Percentiles rank a stretch among this genome's conserved stretches.
Evolutionary conservation across 2,113 vertebrate genomes (phyloP).

Genomic region (Lophochroa leadbeateri): DNA sequence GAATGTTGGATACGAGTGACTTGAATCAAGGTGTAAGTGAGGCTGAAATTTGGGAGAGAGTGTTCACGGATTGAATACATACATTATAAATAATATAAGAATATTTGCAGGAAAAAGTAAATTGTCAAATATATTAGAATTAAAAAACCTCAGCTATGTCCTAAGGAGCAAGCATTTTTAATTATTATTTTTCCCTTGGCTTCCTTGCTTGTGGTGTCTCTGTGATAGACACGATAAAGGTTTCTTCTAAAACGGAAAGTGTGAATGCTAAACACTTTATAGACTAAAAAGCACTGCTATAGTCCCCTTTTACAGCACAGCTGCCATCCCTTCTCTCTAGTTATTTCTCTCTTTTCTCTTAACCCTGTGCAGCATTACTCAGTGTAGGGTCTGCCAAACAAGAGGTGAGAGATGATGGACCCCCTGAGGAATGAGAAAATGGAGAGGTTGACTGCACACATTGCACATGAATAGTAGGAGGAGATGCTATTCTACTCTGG

Average conservation of each 20-base stretch:
- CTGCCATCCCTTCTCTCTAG: slow-evolving; percentile 13
- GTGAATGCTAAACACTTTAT: slow-evolving; percentile 12
- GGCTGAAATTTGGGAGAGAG: neutral
- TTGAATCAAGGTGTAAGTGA: neutral
- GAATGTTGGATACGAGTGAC: neutral
- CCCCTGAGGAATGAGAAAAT: slow-evolving; percentile 69
- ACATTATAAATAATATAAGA: neutral
- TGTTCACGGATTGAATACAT: neutral
- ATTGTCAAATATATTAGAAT: neutral
- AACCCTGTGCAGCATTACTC: slow-evolving; percentile 45
- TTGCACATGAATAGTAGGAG: slow-evolving; percentile 56
- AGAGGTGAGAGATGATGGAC: slow-evolving; percentile 70
- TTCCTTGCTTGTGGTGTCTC: slow-evolving; percentile 8
- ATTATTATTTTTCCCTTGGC: neutral
- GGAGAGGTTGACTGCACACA: slow-evolving; percentile 46
- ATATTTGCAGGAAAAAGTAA: neutral
- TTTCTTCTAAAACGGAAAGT: slow-evolving; percentile 30
- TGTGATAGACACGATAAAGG: slow-evolving; percentile 3
- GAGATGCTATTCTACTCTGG: slow-evolving; percentile 39
- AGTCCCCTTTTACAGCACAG: slow-evolving; percentile 6
- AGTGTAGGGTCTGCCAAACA: slow-evolving; percentile 55
- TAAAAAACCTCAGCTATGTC: neutral
- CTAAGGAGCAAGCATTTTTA: neutral
- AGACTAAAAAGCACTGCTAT: neutral
- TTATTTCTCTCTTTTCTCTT: slow-evolving; percentile 38